Evolutionary conservation across 2,888 invertebrate genomes (phyloP).

Genomic region (Crioceris asparagi): DNA sequence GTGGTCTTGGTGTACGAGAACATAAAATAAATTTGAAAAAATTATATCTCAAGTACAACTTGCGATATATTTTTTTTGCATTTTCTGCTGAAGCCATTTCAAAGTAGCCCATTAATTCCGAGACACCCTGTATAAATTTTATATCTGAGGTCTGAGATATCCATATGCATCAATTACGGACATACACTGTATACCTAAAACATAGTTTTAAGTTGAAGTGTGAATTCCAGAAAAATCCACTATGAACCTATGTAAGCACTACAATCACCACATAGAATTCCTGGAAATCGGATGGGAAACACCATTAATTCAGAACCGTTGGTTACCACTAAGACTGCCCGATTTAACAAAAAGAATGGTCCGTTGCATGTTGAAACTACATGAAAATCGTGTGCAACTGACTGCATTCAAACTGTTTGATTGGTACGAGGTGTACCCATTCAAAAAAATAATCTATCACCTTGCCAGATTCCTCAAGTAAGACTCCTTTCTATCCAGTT

Average conservation of each 20-base stretch:
- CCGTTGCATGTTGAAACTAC: constrained; percentile 28
- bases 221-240: constrained; percentile 1
- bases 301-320: constrained; percentile 34
- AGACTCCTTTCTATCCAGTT: constrained; percentile 7
- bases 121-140: too few species aligned
- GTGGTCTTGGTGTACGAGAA: too few species aligned
- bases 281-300: constrained; percentile 41
- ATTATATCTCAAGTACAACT: too few species aligned
- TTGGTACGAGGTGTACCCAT: constrained; percentile 40
- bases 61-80: too few species aligned
- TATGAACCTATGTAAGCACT: constrained; percentile 27
- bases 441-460: constrained; percentile 33
- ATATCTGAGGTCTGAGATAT: too few species aligned
- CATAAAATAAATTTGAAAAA: too few species aligned
- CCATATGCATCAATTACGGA: too few species aligned
- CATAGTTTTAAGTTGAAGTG: too few species aligned
- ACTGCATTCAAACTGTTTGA: constrained; percentile 37
- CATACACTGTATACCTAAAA: too few species aligned
- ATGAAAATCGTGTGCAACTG: constrained; percentile 34
- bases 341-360: constrained; percentile 35
- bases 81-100: too few species aligned
- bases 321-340: constrained; percentile 34
- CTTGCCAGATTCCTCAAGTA: constrained; percentile 31
- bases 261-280: constrained; percentile 37
- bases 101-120: too few species aligned